Evolutionary conservation across 2,797 vertebrate genomes (phyloP).

Genomic region (Gymnodraco acuticeps): DNA sequence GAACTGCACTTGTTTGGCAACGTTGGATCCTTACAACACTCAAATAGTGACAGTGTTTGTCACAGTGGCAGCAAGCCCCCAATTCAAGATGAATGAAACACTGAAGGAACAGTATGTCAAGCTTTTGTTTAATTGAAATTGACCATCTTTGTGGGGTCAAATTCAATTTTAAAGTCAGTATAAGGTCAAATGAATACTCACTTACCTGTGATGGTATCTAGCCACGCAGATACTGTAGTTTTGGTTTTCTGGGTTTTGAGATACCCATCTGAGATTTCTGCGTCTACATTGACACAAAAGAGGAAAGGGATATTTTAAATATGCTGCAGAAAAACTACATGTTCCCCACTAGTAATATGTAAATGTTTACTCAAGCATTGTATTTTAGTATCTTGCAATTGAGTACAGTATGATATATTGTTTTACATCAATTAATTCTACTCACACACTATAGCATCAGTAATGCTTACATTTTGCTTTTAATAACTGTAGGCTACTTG

Average conservation of each 20-base stretch:
- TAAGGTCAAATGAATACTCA: not conserved
- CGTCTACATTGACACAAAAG: not conserved
- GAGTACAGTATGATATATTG: not conserved
- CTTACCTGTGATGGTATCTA: slow-evolving; percentile 2
- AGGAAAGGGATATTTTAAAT: slow-evolving; percentile 19
- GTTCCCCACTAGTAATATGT: not conserved
- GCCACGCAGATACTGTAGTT: not conserved
- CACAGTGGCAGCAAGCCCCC: not conserved
- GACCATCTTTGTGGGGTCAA: not conserved
- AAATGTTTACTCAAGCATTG: not conserved
- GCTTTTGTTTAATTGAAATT: not conserved
- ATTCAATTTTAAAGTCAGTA: not conserved
- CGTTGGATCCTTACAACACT: slow-evolving; percentile 3
- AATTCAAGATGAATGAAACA: not conserved
- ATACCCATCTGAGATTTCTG: slow-evolving; percentile 17
- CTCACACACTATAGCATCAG: not conserved
- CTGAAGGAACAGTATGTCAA: not conserved
- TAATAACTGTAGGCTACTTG: not conserved
- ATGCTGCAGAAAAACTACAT: not conserved
- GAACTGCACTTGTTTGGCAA: slow-evolving; percentile 29
- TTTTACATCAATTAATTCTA: not conserved
- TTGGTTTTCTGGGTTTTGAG: slow-evolving; percentile 6
- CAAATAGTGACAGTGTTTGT: slow-evolving; percentile 21
- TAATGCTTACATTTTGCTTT: not conserved
- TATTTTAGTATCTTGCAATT: not conserved